A percentile compares a stretch with the other conserved stretches of the same genome.
Evolutionary conservation across 2,113 vertebrate genomes (phyloP).

Genomic region (Mesoclemmys tuberculata): DNA sequence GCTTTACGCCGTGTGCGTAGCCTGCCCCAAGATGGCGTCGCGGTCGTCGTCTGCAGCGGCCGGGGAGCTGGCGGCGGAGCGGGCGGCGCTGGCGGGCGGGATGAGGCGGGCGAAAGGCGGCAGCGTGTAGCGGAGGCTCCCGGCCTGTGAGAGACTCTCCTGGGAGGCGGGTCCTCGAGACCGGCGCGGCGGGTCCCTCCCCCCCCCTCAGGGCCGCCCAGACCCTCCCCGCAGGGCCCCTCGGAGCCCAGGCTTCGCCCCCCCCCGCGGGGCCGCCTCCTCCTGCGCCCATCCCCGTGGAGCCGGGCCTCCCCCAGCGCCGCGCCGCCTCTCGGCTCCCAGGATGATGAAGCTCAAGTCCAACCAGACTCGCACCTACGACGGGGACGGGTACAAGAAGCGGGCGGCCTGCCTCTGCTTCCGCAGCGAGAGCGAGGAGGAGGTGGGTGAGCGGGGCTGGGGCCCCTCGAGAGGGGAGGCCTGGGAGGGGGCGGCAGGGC

Average conservation of each 20-base stretch:
- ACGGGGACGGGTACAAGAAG: slow-evolving; percentile 97
- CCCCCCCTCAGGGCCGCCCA: slow-evolving; percentile 18
- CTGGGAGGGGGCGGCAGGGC: too few species aligned
- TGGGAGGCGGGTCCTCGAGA: slow-evolving; percentile 30
- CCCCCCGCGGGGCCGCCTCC: too few species aligned
- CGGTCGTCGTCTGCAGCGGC: slow-evolving; percentile 71
- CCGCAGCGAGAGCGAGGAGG: slow-evolving; percentile 93
- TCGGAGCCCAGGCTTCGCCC: neutral
- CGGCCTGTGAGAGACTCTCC: slow-evolving; percentile 45
- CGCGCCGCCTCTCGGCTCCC: slow-evolving; percentile 27
- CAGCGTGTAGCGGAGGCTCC: slow-evolving; percentile 59
- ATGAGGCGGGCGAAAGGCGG: slow-evolving; percentile 54
- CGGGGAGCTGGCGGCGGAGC: slow-evolving; percentile 62
- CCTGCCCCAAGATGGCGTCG: slow-evolving; percentile 81
- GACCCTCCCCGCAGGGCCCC: neutral
- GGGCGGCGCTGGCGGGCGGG: slow-evolving; percentile 39
- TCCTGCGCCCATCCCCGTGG: neutral
- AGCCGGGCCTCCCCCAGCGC: slow-evolving; percentile 25
- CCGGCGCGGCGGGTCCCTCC: neutral
- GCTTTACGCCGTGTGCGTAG: slow-evolving; percentile 76
- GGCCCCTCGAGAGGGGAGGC: neutral
- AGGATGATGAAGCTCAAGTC: slow-evolving; percentile 98
- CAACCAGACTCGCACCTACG: slow-evolving; percentile 98
- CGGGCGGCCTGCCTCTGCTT: slow-evolving; percentile 97
- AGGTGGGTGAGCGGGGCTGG: slow-evolving; percentile 79